Percentiles rank a stretch among this genome's conserved stretches.
Evolutionary conservation across 2,797 vertebrate genomes (phyloP).

Genomic region (Gadopsis marmoratus): DNA sequence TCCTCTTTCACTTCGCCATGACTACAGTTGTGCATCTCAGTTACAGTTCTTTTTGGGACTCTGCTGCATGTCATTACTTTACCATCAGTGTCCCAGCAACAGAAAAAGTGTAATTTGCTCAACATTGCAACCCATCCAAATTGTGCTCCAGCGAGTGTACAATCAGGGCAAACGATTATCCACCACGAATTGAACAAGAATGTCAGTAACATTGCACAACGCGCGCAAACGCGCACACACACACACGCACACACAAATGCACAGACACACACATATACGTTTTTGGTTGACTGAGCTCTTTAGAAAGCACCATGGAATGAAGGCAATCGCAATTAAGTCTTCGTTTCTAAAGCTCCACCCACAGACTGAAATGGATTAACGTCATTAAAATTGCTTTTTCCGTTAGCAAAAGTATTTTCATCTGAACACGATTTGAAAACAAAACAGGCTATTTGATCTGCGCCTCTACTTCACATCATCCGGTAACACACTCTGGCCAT

Average conservation of each 20-base stretch:
- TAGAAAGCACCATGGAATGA: slow-evolving; percentile 18
- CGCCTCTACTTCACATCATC: background rate
- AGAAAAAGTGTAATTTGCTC: slow-evolving; percentile 23
- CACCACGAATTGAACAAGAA: slow-evolving; percentile 33
- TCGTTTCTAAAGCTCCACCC: slow-evolving; percentile 18
- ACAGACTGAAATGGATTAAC: slow-evolving; percentile 20
- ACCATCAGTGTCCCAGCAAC: slow-evolving; percentile 17
- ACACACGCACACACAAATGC: background rate
- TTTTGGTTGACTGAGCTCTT: slow-evolving; percentile 4
- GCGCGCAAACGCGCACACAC: background rate
- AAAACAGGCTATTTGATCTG: slow-evolving; percentile 7
- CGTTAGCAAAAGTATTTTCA: background rate
- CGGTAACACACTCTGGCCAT: slow-evolving; percentile 1
- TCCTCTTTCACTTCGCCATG: background rate
- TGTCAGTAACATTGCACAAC: background rate
- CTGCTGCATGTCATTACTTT: slow-evolving; percentile 20
- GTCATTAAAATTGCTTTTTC: slow-evolving; percentile 30
- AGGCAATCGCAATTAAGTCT: slow-evolving; percentile 30
- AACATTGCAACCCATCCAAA: slow-evolving; percentile 5
- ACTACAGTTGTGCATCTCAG: background rate
- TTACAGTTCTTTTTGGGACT: background rate
- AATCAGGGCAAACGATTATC: slow-evolving; percentile 47
- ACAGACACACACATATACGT: background rate
- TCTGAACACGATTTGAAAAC: slow-evolving; percentile 20
- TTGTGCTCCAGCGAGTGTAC: slow-evolving; percentile 10